Base-by-base conservation (phyloP, 2,888 invertebrate species). In the Beris chalybata region DNA sequence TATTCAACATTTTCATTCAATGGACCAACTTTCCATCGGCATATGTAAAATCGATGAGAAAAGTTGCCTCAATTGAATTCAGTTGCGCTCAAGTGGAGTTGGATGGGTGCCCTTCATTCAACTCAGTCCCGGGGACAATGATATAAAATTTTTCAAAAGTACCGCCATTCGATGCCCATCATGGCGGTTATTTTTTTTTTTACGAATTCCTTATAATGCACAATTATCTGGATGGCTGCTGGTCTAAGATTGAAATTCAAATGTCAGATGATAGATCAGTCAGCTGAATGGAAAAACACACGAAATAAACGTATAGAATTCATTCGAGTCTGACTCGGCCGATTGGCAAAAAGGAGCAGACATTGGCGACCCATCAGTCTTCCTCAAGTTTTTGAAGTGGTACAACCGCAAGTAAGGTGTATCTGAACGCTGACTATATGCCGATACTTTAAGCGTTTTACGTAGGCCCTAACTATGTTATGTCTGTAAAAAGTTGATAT, bases 251-350 rank as follows among this genome's bases (percentile, higher is more conserved):
- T 61, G 61, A 61, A 61, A 61, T 61, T 61, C 61, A 61, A 61
- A 61, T 61, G 61, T 61, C 61, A 52, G 61, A 50, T 61, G 61
- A 61, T 61, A 61, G 52, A 61, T 61, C 61, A 61, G 61, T 61
- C 61, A 61, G 61, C 22, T 61, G 61, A 61, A 50, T 52, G 50
- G 50, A 38, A 52, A 43, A 50, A 38, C 32, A 12, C 50, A 52
- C 22, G 22, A 38, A 50, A 52, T 43, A 52, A 5, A 38, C 38
- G 38, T 38, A 5, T 48, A 48, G 48, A 59, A 59, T 31, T 32
- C 31, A 31, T 61, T 11, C 61, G 50, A 13, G 6, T 38, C 38
- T 38, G 52, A 4, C 22, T 38, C 32, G 50, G 22, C 11, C 11
- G 52, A 15, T 38, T 48, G 15, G 29, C 31, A 32, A 50, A 31